Base-by-base conservation (phyloP, 2,888 invertebrate species). In the Dorcus parallelipipedus region DNA sequence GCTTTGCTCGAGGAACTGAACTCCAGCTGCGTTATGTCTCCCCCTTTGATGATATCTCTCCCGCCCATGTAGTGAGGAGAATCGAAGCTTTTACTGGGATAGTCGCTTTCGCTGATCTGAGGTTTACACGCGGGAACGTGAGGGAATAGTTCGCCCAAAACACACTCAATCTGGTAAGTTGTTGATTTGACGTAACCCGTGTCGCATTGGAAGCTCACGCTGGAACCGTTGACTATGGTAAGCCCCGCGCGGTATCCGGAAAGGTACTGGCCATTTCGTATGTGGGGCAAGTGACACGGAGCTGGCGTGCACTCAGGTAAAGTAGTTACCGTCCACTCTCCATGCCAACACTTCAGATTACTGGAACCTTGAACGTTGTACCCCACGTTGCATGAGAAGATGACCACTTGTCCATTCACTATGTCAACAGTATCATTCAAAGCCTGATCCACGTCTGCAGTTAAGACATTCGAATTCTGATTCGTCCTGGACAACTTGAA, bases 161-260 rank as follows among this genome's bases (percentile, higher is more conserved):
- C 81, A 64, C 88, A 88, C 68, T 86, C 84, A 3, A 88, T 79
- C 0, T 86, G 84, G 3, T 84, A 83, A 0, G 79, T 76, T 57
- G 85, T 83, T 38, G 84, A 78, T 54, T 83, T 75, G 45, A 63
- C 67, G 70, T 79, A 77, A 69, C 83, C 71, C 67, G 75, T 69
- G 71, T 89, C 88, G 67, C 91, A 91, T 53, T 88, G 87, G 60
- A 88, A 89, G 59, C 83, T 84, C 7, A 93, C 90, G 1, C 86
- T 86, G 0, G 91, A 89, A 0, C 90, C 92, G 69, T 93, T 91
- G 0, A 90, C 89, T 23, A 93, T 91, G 0, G 89, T 91, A 4
- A 92, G 81, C 0, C 92, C 92, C 1, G 89, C 84, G 47, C 91
- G 80, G 77, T 92, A 93, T 0, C 92, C 92, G 0, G 83, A 86